phyloP scores from a whole-genome alignment of 2,888 invertebrate genomes.

The Volucella inflata region DNA sequence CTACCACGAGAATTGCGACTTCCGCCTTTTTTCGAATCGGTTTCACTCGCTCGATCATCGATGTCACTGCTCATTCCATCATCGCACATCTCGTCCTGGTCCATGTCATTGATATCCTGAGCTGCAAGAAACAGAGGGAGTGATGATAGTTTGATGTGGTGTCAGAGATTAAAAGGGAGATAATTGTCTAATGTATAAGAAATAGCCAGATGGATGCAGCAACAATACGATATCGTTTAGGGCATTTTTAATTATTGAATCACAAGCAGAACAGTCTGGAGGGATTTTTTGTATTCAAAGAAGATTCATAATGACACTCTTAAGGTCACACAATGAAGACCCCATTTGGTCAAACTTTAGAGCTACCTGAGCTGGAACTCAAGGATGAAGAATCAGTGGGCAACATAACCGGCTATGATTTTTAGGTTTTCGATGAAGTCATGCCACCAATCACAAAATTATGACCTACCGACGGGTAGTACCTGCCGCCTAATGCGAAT shows the following conservation, averaged over 20 bases:
- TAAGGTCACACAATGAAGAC: no score
- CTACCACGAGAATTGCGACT: slow-evolving; percentile 83
- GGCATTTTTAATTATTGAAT: slow-evolving; percentile 20
- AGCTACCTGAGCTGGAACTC: no score
- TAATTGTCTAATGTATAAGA: not conserved
- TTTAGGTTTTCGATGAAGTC: no score
- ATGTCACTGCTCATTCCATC: slow-evolving; percentile 83
- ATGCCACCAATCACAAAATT: no score
- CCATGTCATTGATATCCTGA: slow-evolving; percentile 83
- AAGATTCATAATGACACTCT: no score
- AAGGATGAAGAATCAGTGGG: no score
- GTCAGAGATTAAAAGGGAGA: not conserved
- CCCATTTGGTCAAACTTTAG: no score
- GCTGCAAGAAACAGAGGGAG: slow-evolving; percentile 78
- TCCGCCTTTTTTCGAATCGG: slow-evolving; percentile 83
- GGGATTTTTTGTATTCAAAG: not conserved
- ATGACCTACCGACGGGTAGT: no score
- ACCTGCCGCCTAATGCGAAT: no score
- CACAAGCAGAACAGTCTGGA: not conserved
- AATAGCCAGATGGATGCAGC: not conserved
- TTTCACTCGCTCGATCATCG: slow-evolving; percentile 83
- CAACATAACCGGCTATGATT: no score
- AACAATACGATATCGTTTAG: slow-evolving; percentile 15
- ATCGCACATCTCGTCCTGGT: slow-evolving; percentile 84
- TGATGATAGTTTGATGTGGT: slow-evolving; percentile 61